Evolutionary conservation across 2,113 vertebrate species (phyloP).

Genomic region (Columbina picui): DNA sequence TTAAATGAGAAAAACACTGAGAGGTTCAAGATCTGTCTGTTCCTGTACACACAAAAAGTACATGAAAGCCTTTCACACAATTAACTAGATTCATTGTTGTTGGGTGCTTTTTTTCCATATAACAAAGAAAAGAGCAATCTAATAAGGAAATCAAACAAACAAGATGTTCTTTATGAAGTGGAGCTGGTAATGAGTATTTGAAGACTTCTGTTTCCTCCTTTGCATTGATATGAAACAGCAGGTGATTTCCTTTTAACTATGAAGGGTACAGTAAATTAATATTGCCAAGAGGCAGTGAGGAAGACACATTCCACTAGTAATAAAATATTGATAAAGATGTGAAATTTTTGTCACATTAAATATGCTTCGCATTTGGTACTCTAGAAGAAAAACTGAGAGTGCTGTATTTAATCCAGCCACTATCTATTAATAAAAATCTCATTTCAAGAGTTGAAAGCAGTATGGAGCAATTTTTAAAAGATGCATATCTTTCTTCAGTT

Average conservation of each 20-base stretch:
- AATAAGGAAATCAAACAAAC: slow-evolving; percentile 20
- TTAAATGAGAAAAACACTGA: slow-evolving; percentile 14
- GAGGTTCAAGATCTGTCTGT: not conserved
- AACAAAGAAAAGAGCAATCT: slow-evolving; percentile 2
- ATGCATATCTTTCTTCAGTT: not conserved
- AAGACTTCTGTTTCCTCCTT: slow-evolving; percentile 29
- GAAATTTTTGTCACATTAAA: slow-evolving; percentile 38
- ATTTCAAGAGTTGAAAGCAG: slow-evolving; percentile 1
- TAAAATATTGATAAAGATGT: slow-evolving; percentile 62
- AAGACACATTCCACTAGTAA: slow-evolving; percentile 17
- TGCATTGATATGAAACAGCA: slow-evolving; percentile 30
- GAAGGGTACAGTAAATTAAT: slow-evolving; percentile 41
- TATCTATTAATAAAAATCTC: slow-evolving; percentile 26
- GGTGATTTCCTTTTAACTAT: slow-evolving; percentile 32
- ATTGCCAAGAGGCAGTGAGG: slow-evolving; percentile 18
- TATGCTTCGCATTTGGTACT: not conserved
- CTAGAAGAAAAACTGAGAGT: not conserved
- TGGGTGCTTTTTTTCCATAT: not conserved
- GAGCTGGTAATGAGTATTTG: slow-evolving; percentile 25
- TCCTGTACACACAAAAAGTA: not conserved
- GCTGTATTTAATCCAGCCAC: slow-evolving; percentile 19
- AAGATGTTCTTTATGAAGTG: not conserved
- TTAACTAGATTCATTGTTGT: slow-evolving; percentile 7
- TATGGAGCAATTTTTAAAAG: not conserved
- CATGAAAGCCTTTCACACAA: slow-evolving; percentile 22